These are phyloP conservation scores for Bombus pyrosoma DNA, from an alignment of 1,140 invertebrate species.

Conservation along the genomic window DNA sequence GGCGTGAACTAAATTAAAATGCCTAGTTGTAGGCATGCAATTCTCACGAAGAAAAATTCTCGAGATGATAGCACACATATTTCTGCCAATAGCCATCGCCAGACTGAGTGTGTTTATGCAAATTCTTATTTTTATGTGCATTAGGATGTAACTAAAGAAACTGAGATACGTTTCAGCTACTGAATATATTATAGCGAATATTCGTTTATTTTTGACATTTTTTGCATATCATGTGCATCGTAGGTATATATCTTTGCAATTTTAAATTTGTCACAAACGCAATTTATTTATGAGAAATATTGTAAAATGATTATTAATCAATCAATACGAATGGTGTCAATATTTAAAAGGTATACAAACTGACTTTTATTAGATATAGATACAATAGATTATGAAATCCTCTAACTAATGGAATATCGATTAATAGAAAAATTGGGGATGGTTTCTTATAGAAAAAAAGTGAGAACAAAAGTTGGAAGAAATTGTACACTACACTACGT, in stretches of 20 bases:
- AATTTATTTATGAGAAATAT: too few species aligned
- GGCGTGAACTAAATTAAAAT: conserved; percentile 59
- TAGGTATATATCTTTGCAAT: too few species aligned
- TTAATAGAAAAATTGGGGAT: too few species aligned
- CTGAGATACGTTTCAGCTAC: background rate
- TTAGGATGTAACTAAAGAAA: background rate
- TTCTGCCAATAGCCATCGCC: background rate
- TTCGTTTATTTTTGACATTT: background rate
- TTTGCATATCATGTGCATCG: too few species aligned
- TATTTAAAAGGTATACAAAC: background rate
- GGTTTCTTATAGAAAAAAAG: too few species aligned
- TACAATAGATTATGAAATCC: background rate
- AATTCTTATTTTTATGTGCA: background rate
- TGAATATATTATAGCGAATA: background rate
- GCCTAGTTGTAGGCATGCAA: conserved; percentile 13
- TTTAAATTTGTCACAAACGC: too few species aligned
- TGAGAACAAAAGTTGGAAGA: too few species aligned
- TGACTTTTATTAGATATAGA: background rate
- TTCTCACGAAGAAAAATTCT: conserved; percentile 48
- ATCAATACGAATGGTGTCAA: background rate
- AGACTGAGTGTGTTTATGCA: background rate
- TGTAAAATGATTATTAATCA: too few species aligned
- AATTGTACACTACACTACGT: too few species aligned
- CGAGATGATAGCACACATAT: background rate
- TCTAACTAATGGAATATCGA: too few species aligned